Conservation (phyloP, 2,113 vertebrate species). For the Corydoras maculifer region DNA sequence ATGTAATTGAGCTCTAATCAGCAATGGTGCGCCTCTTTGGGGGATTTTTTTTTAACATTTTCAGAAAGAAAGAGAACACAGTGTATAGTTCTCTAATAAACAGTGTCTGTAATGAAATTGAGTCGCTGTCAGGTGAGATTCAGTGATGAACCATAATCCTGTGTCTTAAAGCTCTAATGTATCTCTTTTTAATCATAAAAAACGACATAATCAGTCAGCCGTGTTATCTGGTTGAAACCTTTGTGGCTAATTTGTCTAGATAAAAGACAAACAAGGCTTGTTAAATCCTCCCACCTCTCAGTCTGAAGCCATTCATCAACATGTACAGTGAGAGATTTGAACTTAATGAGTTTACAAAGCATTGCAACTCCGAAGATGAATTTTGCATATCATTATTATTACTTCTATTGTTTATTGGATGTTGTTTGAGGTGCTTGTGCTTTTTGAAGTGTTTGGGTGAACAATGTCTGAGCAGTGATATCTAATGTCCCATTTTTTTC, state of each 20-base stretch:
- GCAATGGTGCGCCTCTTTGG: neutral
- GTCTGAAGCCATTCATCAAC: neutral
- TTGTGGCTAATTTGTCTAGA: neutral
- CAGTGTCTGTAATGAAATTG: neutral
- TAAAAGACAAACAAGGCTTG: neutral
- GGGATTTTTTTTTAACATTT: neutral
- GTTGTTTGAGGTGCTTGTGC: no score
- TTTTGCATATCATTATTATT: no score
- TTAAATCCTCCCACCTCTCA: neutral
- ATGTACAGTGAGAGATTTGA: neutral
- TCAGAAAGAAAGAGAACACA: no score
- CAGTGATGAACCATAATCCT: neutral
- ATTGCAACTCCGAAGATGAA: no score
- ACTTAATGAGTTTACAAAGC: no score
- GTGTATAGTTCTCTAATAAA: neutral
- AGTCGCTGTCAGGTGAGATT: neutral
- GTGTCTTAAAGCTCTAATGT: neutral
- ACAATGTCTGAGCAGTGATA: no score
- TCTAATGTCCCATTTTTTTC: no score
- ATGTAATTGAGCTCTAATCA: neutral
- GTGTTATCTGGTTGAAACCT: neutral
- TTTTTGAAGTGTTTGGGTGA: no score
- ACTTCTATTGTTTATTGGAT: no score
- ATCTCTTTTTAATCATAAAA: neutral
- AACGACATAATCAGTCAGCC: neutral